phyloP scores from a whole-genome alignment of 2,888 invertebrate genomes.

The Pyrrhosoma nymphula region DNA sequence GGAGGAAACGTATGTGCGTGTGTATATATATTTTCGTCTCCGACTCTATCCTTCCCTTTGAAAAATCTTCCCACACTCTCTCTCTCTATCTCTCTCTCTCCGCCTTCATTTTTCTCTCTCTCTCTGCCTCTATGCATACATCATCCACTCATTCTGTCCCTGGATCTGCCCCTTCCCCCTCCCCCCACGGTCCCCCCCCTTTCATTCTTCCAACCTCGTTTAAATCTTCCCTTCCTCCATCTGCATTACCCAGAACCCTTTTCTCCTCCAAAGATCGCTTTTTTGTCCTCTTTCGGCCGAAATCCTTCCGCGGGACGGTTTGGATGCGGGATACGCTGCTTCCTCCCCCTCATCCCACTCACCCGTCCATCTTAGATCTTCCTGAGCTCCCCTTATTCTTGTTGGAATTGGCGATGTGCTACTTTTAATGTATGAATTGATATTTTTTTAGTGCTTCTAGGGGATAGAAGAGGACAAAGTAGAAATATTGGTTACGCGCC shows the following conservation, averaged over 20 bases:
- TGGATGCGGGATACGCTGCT: neutral
- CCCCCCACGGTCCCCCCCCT: neutral
- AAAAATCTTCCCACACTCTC: slow-evolving; percentile 4
- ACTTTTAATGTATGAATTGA: too few species aligned
- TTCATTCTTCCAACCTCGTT: neutral
- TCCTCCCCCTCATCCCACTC: neutral
- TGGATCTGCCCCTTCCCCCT: neutral
- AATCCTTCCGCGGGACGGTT: neutral
- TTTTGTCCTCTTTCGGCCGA: slow-evolving; percentile 14
- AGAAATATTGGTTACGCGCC: too few species aligned
- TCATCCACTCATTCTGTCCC: slow-evolving; percentile 14
- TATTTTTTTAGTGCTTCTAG: too few species aligned
- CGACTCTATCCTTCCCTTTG: neutral
- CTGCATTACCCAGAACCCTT: slow-evolving; percentile 19
- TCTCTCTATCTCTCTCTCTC: neutral
- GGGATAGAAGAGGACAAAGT: too few species aligned
- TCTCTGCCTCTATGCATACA: neutral
- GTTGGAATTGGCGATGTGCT: neutral
- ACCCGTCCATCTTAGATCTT: neutral
- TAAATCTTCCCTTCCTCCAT: neutral
- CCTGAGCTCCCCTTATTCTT: neutral
- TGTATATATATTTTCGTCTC: neutral
- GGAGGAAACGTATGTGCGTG: neutral
- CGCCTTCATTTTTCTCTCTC: neutral
- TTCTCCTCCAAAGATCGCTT: neutral